A percentile compares a stretch with the other conserved stretches of the same genome.
Evolutionary conservation across 2,113 vertebrate genomes (phyloP).

Genomic region (Plecturocebus donacophilus): DNA sequence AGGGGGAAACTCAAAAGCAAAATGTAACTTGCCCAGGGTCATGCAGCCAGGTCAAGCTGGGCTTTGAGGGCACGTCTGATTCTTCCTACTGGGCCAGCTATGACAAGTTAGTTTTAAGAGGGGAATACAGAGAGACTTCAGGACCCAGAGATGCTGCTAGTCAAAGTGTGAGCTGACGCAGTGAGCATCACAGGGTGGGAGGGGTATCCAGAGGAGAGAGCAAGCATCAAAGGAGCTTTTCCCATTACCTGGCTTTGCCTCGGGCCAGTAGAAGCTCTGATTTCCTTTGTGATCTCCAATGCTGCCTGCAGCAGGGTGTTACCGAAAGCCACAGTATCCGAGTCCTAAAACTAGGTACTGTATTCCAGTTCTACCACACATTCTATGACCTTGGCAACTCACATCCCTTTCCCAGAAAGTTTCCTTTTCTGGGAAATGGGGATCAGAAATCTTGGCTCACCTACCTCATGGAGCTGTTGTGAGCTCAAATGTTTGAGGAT

Average conservation of each 20-base stretch:
- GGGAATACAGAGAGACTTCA: not conserved
- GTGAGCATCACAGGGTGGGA: not conserved
- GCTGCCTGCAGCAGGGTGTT: conserved; percentile 34
- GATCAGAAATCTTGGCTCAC: not conserved
- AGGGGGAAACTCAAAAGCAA: not conserved
- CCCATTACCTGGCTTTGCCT: not conserved
- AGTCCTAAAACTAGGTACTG: not conserved
- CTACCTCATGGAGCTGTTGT: not conserved
- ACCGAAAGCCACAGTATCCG: not conserved
- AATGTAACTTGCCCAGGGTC: not conserved
- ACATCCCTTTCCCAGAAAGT: not conserved
- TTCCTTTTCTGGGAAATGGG: not conserved
- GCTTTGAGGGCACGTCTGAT: not conserved
- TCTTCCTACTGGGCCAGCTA: not conserved
- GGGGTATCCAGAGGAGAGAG: not conserved
- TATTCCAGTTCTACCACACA: not conserved
- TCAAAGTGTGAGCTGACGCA: not conserved
- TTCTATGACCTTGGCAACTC: not conserved
- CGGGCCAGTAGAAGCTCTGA: not conserved
- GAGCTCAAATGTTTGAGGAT: not conserved
- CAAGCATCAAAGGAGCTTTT: not conserved
- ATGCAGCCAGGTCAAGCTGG: not conserved
- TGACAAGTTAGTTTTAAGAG: not conserved
- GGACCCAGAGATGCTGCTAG: not conserved
- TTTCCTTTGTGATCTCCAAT: conserved; percentile 51